Evolutionary conservation across 2,797 vertebrate species (phyloP).

Genomic region (Cuniculus paca): DNA sequence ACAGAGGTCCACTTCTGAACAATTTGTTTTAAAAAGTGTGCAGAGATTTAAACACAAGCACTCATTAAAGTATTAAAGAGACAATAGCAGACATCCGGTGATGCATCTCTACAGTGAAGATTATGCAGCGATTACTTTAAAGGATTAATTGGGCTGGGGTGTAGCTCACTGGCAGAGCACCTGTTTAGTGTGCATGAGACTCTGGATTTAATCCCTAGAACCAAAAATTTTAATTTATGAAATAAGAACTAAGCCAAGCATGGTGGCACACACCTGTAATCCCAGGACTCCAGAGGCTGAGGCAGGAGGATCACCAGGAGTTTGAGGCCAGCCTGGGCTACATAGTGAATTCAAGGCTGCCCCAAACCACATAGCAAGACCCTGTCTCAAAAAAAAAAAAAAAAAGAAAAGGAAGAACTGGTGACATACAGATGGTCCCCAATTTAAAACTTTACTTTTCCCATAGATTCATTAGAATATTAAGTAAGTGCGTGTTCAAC

Average conservation of each 20-base stretch:
- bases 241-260: not conserved
- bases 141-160: not conserved
- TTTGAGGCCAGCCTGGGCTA: no score
- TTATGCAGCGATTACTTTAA: not conserved
- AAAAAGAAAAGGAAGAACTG: not conserved
- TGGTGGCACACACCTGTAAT: no score
- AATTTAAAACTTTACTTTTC: not conserved
- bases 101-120: not conserved
- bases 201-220: not conserved
- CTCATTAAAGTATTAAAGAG: not conserved
- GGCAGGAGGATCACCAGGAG: no score
- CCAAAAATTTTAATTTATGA: not conserved
- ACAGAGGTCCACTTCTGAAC: not conserved
- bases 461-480: not conserved
- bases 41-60: not conserved
- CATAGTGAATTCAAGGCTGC: no score
- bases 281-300: no score
- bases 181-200: not conserved
- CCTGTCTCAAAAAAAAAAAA: no score
- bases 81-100: not conserved
- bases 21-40: slow-evolving; percentile 30
- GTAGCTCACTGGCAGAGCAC: not conserved
- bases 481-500: not conserved
- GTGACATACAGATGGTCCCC: not conserved
- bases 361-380: no score